phyloP scores from a whole-genome alignment of 2,888 invertebrate genomes.

The Chesias legatella region DNA sequence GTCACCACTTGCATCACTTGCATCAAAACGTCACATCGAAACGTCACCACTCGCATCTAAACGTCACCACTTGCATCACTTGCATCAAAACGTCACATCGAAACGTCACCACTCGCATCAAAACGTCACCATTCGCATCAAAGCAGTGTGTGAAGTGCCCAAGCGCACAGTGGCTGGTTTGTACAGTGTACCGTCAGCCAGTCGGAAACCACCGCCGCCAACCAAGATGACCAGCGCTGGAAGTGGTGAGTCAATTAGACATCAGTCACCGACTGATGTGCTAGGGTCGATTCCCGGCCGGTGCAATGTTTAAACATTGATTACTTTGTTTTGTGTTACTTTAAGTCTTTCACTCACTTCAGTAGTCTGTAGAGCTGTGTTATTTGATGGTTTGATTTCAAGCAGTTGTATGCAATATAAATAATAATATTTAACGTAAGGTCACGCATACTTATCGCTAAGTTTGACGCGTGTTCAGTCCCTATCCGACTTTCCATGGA shows the following conservation, averaged over 20 bases:
- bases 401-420: no score
- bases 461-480: no score
- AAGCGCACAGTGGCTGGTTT: constrained; percentile 59
- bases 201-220: constrained; percentile 66
- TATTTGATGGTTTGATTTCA: no score
- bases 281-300: no score
- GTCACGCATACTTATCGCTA: no score
- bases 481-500: no score
- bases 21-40: not conserved
- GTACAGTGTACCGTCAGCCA: constrained; percentile 60
- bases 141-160: constrained; percentile 59
- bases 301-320: no score
- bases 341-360: no score
- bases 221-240: constrained; percentile 52
- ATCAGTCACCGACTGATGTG: no score
- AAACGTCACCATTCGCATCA: constrained; percentile 1
- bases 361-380: no score
- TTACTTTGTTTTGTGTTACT: no score
- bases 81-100: not conserved
- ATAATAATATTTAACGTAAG: no score
- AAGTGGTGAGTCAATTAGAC: constrained; percentile 66
- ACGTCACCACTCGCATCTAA: constrained; percentile 3
- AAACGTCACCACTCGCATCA: constrained; percentile 3
- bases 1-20: constrained; percentile 3
- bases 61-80: constrained; percentile 1